A percentile compares a stretch with the other conserved stretches of the same genome.
These are phyloP conservation scores for Leptobrachium ailaonicum DNA, from an alignment of 2,113 vertebrate genomes.

Conservation along the genomic window DNA sequence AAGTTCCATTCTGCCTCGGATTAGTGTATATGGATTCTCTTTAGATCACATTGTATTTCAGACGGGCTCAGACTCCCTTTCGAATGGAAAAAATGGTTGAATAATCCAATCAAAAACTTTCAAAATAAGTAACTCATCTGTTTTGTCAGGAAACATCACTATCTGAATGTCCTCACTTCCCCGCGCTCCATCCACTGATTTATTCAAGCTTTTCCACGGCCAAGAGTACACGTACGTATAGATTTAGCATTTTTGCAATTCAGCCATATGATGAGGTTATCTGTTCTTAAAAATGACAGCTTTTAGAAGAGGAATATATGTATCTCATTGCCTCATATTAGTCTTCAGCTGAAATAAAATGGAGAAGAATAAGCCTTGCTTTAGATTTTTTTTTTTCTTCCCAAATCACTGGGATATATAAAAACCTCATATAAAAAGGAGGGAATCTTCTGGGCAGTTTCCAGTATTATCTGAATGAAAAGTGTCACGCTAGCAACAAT, in stretches of 20 bases:
- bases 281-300: conserved; percentile 24
- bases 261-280: conserved; percentile 31
- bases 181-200: conserved; percentile 22
- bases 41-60: conserved; percentile 1
- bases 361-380: conserved; percentile 9
- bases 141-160: conserved; percentile 24
- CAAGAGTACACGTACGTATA: conserved; percentile 7
- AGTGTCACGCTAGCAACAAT: conserved; percentile 33
- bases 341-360: conserved; percentile 14
- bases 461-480: conserved; percentile 30
- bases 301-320: conserved; percentile 18
- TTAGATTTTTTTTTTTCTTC: neutral
- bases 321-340: conserved; percentile 7
- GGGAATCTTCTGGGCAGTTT: conserved; percentile 37
- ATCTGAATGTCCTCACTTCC: neutral
- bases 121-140: conserved; percentile 5
- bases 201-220: conserved; percentile 28
- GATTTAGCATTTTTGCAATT: conserved; percentile 11
- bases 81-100: neutral
- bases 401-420: conserved; percentile 34
- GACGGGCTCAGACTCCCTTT: neutral
- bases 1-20: neutral
- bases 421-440: conserved; percentile 28
- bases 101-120: conserved; percentile 32
- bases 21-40: neutral